Evolutionary conservation across 2,797 vertebrate genomes (phyloP), one percentile per base, ranked within the genome.

Genomic region (Takifugu ocellatus): DNA sequence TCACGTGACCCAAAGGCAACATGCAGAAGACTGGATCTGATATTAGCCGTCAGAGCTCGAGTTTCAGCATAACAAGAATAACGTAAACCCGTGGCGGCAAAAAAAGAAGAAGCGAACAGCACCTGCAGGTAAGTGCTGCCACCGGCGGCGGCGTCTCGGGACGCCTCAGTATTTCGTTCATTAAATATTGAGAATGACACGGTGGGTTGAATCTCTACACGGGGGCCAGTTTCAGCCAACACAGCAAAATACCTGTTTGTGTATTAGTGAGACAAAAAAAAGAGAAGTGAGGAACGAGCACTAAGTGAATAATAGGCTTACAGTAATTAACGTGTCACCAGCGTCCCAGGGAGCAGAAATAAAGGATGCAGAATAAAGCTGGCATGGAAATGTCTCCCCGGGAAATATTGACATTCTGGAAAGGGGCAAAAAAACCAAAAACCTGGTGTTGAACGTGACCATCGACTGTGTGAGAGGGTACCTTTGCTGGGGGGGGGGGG

Each of bases 181-280:
- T 89, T 84, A 83, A 82, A 87, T 79, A 79, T 68, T 68, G 67
- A 83, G 88, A 83, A 63, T 68, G 57, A 84, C 61, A 77, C 72
- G 77, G 69, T 59, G 50, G 59, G 64, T 61, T 72, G 72, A 68
- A 61, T 66, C 48, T 57, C 33, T 54, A 78, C 75, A 69, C 70
- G 63, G 76, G 6, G 79, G 75, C 65, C 70, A 56, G 66, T 84
- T 87, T 76, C 72, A 71, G 63, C 66, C 54, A 61, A 72, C 66
- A 43, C 69, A 70, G 82, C 84, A 79, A 74, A 81, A 84, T 52
- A 57, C 49, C 48, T 69, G 63, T 67, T 53, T 56, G 42, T 68
- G 17, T 2, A 59, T 43, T 50, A 56, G 21, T 57, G 66, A 61
- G 65, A 69, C 61, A 64, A 48, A 67, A 71, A n/a, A 46, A 4